These are phyloP conservation scores for Montipora cactus DNA, from an alignment of 64 coral and sea anemone genomes.

Conservation along the genomic window DNA sequence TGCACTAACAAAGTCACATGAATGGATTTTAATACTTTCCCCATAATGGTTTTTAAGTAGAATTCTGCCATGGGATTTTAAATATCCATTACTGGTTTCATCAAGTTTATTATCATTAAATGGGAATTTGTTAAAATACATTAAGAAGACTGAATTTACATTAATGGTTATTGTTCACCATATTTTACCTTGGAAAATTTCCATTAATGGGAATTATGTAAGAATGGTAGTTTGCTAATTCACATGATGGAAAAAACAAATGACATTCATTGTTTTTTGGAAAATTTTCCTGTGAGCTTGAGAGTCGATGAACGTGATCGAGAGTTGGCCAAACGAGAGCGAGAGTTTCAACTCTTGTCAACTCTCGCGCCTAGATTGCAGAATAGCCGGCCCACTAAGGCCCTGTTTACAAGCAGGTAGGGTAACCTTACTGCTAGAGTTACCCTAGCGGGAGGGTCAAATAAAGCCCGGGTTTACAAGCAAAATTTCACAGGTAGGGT, in stretches of 20 bases:
- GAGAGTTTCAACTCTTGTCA: no score
- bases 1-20: not conserved
- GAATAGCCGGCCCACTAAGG: no score
- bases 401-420: no score
- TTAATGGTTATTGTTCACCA: constrained; percentile 6
- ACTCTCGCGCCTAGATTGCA: no score
- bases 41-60: not conserved
- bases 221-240: not conserved
- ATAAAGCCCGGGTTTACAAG: no score
- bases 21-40: not conserved
- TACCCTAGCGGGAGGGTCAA: no score
- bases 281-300: constrained; percentile 3
- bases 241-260: not conserved
- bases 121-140: not conserved
- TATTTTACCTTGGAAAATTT: not conserved
- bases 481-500: no score
- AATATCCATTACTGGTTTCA: not conserved
- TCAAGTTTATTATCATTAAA: not conserved
- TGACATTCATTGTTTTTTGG: not conserved
- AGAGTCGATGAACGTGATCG: no score
- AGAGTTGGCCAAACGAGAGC: no score
- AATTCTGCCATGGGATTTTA: not conserved
- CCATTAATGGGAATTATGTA: constrained; percentile 9
- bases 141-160: not conserved
- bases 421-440: no score